Evolutionary conservation across 2,797 vertebrate species (phyloP), one percentile per base, ranked within the genome.

Genomic region (Coranthus polyacanthus): DNA sequence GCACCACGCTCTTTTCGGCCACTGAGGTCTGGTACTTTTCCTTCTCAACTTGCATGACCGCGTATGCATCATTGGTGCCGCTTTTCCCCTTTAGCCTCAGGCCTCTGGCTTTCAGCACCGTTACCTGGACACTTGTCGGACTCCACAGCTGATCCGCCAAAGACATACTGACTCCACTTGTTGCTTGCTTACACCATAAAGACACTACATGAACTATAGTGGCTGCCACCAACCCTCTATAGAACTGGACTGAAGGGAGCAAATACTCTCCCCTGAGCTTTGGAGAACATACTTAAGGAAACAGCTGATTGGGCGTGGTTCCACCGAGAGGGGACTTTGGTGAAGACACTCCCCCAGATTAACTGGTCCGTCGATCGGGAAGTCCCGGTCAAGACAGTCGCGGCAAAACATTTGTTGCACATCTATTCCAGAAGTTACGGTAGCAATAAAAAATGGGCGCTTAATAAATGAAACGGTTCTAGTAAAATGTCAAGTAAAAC

Each of bases 31-130:
- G 94, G 81, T 93, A 97, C 92, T 95, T 96, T 44, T 97, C 96
- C 68, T 96, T 95, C 77, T 95, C 96, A 93, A 98, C 92, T 78
- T 97, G 96, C 93, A 99, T 96, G 83, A 96, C 82, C 34, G 96
- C 92, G 86, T 96, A 98, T 4, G 97, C 96, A 59, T 98, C 97
- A 88, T 97, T 97, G 26, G 96, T 96, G 66, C 96, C 96, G 55
- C 91, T 86, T 15, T 96, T 95, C 2, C 96, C 95, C 79, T 98
- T 98, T 10, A 88, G 89, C 85, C 95, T 80, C 51, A 99, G 92
- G 12, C 94, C 94, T 56, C 94, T 89, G 18, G 97, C 97, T 79
- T 95, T 95, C 3, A 95, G 91, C 38, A 95, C 97, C 75, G 95
- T 96, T 83, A 99, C 97, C 93, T 97, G 95, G 13, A 93, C 96